Base-by-base conservation (phyloP, 1,140 invertebrate species). In the Lucilia cuprina region DNA sequence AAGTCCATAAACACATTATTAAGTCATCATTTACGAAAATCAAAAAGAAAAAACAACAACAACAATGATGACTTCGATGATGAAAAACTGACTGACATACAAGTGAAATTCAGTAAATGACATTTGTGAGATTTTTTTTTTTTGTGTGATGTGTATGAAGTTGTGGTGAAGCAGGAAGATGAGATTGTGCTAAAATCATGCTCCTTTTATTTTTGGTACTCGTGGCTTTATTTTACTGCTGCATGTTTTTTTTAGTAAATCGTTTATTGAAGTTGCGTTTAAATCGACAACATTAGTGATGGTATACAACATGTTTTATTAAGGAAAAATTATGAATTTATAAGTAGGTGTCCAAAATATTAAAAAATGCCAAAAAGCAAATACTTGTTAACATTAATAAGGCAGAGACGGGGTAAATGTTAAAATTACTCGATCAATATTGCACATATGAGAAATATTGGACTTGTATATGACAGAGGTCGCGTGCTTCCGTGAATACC, bases 241-340 rank as follows among this genome's bases (percentile, higher is more conserved):
- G 41, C 5, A 41, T 41, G 41, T 21, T 70, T 70, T 70, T 60
- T 60, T n/a, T n/a, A n/a, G 25, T 60, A 17, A 41, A 41, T 41
- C 41, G 41, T 41, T 41, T 55, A 17, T 55, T 55, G 17, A 14
- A 17, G 50, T 55, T n/a, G 50, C 50, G 12, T 55, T 12, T 12
- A 55, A 55, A 12, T 70, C n/a, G 41, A 21, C 77, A 80, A 49
- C 41, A 50, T 80, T 80, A 80, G 77, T 80, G 77, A 80, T 80
- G 77, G 77, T 25, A 14, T 80, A 80, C 77, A 80, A 80, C 77
- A 80, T 80, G 77, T 80, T 80, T 49, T 80, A 80, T 80, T 80
- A 80, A 80, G 41, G 77, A 80, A 80, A 80, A 80, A 80, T 80
- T 80, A 80, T 80, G 77, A 80, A 80, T 80, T 80, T 80, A 80